These are phyloP conservation scores for Eupithecia dodoneata DNA, from an alignment of 2,888 invertebrate genomes.

Conservation along the genomic window DNA sequence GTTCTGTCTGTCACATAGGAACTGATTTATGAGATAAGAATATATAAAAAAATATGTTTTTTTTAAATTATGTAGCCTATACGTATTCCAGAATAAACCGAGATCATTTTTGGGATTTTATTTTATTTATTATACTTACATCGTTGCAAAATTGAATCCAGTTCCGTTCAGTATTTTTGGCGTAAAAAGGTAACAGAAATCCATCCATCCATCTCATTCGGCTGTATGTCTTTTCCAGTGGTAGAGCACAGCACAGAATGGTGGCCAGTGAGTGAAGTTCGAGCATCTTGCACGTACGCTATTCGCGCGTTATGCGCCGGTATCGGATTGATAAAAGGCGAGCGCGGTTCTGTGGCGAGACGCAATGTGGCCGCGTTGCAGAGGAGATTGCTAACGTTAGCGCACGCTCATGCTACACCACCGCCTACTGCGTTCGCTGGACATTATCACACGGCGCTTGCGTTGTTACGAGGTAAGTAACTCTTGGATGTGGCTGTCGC, in stretches of 20 bases:
- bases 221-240: constrained; percentile 36
- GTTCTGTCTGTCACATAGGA: neutral
- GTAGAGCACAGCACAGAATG: constrained; percentile 67
- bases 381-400: constrained; percentile 67
- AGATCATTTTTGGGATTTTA: no score
- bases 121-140: neutral
- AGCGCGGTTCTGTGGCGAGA: constrained; percentile 58
- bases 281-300: constrained; percentile 66
- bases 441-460: constrained; percentile 72
- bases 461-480: constrained; percentile 67
- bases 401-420: constrained; percentile 67
- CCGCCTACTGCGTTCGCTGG: constrained; percentile 73
- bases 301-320: constrained; percentile 70
- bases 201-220: neutral
- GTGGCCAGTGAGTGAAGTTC: constrained; percentile 78
- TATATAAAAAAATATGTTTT: no score
- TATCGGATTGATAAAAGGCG: constrained; percentile 47
- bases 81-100: no score
- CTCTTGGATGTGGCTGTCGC: neutral
- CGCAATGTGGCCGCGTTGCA: constrained; percentile 76
- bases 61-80: no score
- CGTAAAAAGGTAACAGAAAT: neutral
- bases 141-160: neutral
- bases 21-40: neutral
- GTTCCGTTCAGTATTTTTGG: no score